Percentiles rank a stretch among this genome's conserved stretches.
Evolutionary conservation across 2,888 invertebrate species (phyloP).

Genomic region (Plagodis dolabraria): DNA sequence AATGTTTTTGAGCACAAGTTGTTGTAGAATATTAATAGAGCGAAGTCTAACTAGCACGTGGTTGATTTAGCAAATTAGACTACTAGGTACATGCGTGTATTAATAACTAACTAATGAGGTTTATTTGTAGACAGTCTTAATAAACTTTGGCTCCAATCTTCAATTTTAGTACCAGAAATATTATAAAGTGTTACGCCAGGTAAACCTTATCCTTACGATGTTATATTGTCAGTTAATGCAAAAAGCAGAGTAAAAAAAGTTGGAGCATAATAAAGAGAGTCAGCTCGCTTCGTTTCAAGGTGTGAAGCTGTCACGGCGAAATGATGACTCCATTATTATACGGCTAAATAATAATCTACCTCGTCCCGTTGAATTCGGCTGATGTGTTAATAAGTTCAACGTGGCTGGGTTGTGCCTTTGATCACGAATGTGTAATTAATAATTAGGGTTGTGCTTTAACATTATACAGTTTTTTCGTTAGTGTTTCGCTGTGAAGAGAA

Average conservation of each 20-base stretch:
- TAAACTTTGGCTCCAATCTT: too few relatives aligned
- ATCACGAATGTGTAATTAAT: slow-evolving; percentile 46
- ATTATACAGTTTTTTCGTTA: slow-evolving; percentile 23
- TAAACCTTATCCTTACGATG: too few relatives aligned
- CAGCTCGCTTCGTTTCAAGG: slow-evolving; percentile 76
- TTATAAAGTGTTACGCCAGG: too few relatives aligned
- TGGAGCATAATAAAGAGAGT: slow-evolving; percentile 73
- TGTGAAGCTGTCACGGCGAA: slow-evolving; percentile 82
- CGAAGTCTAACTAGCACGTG: too few relatives aligned
- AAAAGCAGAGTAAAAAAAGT: slow-evolving; percentile 44
- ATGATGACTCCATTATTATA: slow-evolving; percentile 83
- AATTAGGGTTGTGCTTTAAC: slow-evolving; percentile 47
- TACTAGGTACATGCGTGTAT: too few relatives aligned
- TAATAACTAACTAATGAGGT: too few relatives aligned
- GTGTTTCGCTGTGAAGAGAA: background rate
- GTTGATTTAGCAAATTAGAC: too few relatives aligned
- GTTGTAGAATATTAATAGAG: too few relatives aligned
- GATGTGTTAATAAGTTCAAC: slow-evolving; percentile 68
- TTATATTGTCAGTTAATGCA: too few relatives aligned
- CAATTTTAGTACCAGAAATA: too few relatives aligned
- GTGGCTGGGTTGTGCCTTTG: slow-evolving; percentile 48
- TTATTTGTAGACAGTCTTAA: too few relatives aligned
- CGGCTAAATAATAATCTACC: slow-evolving; percentile 74
- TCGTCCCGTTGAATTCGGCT: slow-evolving; percentile 60
- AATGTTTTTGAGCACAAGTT: too few relatives aligned